Evolutionary conservation across 2,797 vertebrate species (phyloP), one percentile per base, ranked within the genome.

Genomic region (Sebastes reedi): DNA sequence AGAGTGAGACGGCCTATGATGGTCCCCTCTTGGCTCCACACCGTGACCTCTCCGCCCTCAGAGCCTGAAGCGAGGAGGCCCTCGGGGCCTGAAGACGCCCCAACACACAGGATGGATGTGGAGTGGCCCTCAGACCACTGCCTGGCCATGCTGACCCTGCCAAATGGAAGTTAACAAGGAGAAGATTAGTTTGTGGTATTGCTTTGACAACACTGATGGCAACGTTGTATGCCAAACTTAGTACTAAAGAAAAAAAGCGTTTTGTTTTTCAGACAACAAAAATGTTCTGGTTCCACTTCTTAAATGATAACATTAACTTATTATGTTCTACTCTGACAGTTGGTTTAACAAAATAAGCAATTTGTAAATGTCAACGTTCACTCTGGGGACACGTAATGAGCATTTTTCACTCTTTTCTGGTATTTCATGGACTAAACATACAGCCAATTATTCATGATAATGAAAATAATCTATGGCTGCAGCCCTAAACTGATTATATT

Each of bases 31-130:
- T 95, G 95, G 6, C 85, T 95, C 99, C 99, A 99, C 16, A 97
- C 80, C 0, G 94, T 91, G 59, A 99, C 94, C 73, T 97, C 95
- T 3, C 99, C 98, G 3, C 90, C 90, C 89, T 99, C 98, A 0
- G 96, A 97, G 2, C 98, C 98, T 1, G 98, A 99, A 22, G 95
- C 97, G 7, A 98, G 91, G 39, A 97, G 85, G 29, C 96, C 95
- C 1, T 97, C 96, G 0, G 89, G 77, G 83, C 91, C 96, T 1
- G 86, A 91, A 4, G 95, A 92, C 1, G 92, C 92, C 1, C 86
- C 86, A 3, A 98, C 93, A 81, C 98, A 98, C 65, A 99, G 90
- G 20, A 99, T 75, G 6, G 97, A 68, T 16, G 90, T 89, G 8
- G 95, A 95, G 77, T 98, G 98, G 10, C 97, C 97, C 1, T 90